Conservation (phyloP, 92 coral and sea anemone genomes). For the Epizoanthus fatuus region DNA sequence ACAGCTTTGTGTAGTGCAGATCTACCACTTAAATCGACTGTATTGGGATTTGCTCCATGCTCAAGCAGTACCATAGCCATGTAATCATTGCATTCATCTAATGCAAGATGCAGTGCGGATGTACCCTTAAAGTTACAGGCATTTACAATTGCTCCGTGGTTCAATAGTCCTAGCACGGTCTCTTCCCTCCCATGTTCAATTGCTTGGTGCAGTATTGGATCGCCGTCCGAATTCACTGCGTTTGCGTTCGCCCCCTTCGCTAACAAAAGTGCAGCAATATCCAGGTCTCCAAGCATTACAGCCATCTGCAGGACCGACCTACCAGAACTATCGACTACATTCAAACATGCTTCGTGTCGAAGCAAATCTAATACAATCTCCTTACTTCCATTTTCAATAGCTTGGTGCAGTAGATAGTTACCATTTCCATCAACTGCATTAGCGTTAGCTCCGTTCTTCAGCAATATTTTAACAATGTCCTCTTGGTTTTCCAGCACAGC, state of each 20-base stretch:
- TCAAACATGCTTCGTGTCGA: neutral
- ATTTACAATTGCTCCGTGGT: conserved; percentile 23
- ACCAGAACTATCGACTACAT: neutral
- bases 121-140: neutral
- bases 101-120: conserved; percentile 9
- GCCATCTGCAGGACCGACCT: conserved; percentile 24
- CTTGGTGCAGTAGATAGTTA: neutral
- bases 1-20: conserved; percentile 9
- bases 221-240: conserved; percentile 2
- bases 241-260: conserved; percentile 9
- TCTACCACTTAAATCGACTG: neutral
- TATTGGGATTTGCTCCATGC: conserved; percentile 4
- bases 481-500: conserved; percentile 14
- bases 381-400: conserved; percentile 5
- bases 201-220: conserved; percentile 23
- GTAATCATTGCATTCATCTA: neutral
- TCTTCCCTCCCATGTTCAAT: conserved; percentile 6
- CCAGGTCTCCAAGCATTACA: conserved; percentile 8
- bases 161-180: conserved; percentile 1
- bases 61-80: conserved; percentile 12
- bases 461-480: neutral
- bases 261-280: conserved; percentile 14
- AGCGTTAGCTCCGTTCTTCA: neutral
- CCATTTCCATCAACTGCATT: conserved; percentile 5
- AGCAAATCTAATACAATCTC: conserved; percentile 5